Percentiles rank a stretch among this genome's conserved stretches.
phyloP scores from a whole-genome alignment of 2,797 vertebrate genomes.

The Scolopax rusticola region DNA sequence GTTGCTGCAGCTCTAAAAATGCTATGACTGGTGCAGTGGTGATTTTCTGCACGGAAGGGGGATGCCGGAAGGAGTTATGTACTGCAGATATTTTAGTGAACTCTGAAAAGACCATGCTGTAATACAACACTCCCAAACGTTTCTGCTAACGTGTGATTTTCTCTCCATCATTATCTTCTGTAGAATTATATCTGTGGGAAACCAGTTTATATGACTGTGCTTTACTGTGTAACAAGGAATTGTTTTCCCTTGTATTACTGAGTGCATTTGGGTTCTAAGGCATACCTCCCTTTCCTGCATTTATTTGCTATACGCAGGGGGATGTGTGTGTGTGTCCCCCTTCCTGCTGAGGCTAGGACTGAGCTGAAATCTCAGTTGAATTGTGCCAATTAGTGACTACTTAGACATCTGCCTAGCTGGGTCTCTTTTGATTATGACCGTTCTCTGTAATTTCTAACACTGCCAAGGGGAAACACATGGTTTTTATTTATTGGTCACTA shows the following conservation, averaged over 20 bases:
- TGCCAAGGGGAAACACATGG: background rate
- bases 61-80: conserved; percentile 51
- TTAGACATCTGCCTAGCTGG: background rate
- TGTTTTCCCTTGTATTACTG: background rate
- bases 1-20: conserved; percentile 46
- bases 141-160: background rate
- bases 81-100: conserved; percentile 56
- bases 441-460: background rate
- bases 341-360: background rate
- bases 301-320: background rate
- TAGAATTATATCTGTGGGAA: conserved; percentile 20
- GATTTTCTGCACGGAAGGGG: conserved; percentile 54
- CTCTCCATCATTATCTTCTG: conserved; percentile 4
- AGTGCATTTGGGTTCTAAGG: background rate
- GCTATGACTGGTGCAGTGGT: conserved; percentile 20
- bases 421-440: background rate
- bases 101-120: background rate
- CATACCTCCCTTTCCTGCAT: background rate
- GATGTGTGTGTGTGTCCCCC: background rate
- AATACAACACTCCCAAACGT: background rate
- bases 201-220: background rate
- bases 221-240: background rate
- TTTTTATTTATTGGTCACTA: conserved; percentile 10
- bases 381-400: background rate
- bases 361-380: background rate